Evolutionary conservation across 2,888 invertebrate species (phyloP), one percentile per base, ranked within the genome.

Genomic region (Boloria selene): DNA sequence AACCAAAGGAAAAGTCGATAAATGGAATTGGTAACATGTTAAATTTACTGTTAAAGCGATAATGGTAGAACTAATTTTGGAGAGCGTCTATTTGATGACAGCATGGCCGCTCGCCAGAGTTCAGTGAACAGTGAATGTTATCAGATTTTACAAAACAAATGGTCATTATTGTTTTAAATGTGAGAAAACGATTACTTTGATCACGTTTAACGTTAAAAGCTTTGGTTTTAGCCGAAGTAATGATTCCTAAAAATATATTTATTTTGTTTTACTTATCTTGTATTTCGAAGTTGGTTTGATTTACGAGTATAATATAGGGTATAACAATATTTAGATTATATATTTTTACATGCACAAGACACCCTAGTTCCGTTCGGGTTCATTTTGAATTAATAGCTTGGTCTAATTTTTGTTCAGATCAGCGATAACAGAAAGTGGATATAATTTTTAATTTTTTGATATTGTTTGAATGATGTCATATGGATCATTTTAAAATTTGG

Each of bases 41-140:
- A 60, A 69, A 66, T 69, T 66, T 64, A 66, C 52, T 58, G 69
- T 64, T 54, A 67, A 54, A 55, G 52, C 67, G 69, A 69, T 69
- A 69, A 69, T 64, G 56, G 63, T 42, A 22, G 59, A 65, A 68
- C 51, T 65, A 56, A 62, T 65, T 65, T 59, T 62, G 18, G 49
- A 65, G 54, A 55, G 54, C 61, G 56, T n/a, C 53, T 54, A 59
- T 68, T 68, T 68, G 61, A 59, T 38, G 68, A 62, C 44, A 62
- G 49, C 58, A 62, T 68, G 61, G 68, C 58, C 49, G 53, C 18
- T 59, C 26, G 69, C 67, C 67, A 68, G 61, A 54, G 68, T 70
- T 66, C 65, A 47, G 54, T 70, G 68, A 68, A 65, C 63, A 51
- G 58, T 44, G 59, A 62, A 64, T 70, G 53, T 58, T 60, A 45